Percentiles rank a stretch among this genome's conserved stretches.
These are phyloP conservation scores for Distichodus sexfasciatus DNA, from an alignment of 2,797 vertebrate genomes.

Conservation along the genomic window DNA sequence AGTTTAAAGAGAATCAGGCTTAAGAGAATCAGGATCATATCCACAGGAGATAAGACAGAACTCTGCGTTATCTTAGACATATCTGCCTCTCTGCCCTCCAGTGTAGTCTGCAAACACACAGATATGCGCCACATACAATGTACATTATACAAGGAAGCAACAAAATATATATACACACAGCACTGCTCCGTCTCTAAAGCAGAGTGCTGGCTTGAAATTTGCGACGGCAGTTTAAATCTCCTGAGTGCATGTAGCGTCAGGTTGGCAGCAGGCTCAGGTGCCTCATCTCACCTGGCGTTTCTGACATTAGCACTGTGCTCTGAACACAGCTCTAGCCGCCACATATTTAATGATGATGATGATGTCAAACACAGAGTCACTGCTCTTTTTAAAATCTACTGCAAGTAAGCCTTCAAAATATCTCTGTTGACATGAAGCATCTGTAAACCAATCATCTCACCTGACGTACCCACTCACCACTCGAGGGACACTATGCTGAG, in stretches of 20 bases:
- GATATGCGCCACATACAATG: slow-evolving; percentile 21
- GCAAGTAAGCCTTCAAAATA: slow-evolving; percentile 40
- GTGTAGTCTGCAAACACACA: slow-evolving; percentile 39
- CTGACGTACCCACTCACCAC: slow-evolving; percentile 21
- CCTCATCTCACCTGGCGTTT: slow-evolving; percentile 73
- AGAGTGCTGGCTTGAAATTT: slow-evolving; percentile 13
- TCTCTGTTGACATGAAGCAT: slow-evolving; percentile 12
- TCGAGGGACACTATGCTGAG: slow-evolving; percentile 29
- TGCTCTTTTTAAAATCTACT: slow-evolving; percentile 42
- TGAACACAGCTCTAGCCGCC: slow-evolving; percentile 68
- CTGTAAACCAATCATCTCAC: slow-evolving; percentile 28
- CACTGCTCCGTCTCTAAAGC: slow-evolving; percentile 54
- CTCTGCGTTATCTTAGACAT: slow-evolving; percentile 74
- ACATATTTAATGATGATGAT: slow-evolving; percentile 65
- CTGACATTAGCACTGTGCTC: slow-evolving; percentile 77
- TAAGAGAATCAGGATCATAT: slow-evolving; percentile 55
- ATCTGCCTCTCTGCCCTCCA: slow-evolving; percentile 55
- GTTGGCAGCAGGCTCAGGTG: slow-evolving; percentile 68
- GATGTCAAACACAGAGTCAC: slow-evolving; percentile 75
- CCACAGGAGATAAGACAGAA: slow-evolving; percentile 66
- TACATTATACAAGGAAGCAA: slow-evolving; percentile 34
- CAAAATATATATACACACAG: slow-evolving; percentile 40
- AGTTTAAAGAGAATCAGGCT: slow-evolving; percentile 77
- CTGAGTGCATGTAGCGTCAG: slow-evolving; percentile 74
- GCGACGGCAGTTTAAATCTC: slow-evolving; percentile 67